A percentile compares a stretch with the other conserved stretches of the same genome.
These are phyloP conservation scores for Scolopax bukidnonensis DNA, from an alignment of 2,797 vertebrate species.

Conservation along the genomic window DNA sequence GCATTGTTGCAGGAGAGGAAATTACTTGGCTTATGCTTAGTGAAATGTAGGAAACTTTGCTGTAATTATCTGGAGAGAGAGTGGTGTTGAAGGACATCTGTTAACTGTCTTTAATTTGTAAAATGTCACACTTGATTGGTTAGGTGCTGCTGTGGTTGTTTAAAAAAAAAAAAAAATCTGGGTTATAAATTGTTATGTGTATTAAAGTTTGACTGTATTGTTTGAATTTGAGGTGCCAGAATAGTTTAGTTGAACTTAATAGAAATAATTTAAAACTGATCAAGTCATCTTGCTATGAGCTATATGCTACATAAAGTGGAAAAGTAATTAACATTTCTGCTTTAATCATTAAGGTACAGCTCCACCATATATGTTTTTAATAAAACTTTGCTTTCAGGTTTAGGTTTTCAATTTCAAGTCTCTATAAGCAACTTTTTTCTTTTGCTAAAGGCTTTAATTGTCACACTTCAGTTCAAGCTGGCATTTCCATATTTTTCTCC, in stretches of 20 bases:
- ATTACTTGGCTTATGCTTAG: not conserved
- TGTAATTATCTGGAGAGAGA: not conserved
- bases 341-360: not conserved
- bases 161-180: not conserved
- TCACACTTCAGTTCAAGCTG: not conserved
- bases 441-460: conserved; percentile 31
- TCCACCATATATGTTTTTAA: not conserved
- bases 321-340: not conserved
- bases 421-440: not conserved
- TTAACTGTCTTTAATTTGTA: not conserved
- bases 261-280: not conserved
- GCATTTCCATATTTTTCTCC: not conserved
- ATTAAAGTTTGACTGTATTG: not conserved
- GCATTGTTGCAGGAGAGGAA: not conserved
- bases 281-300: not conserved
- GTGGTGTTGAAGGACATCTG: not conserved
- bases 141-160: not conserved
- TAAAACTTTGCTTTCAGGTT: not conserved
- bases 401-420: conserved; percentile 2
- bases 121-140: not conserved
- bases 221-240: not conserved
- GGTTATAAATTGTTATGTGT: not conserved
- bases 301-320: not conserved
- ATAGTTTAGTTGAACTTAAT: not conserved
- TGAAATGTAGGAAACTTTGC: not conserved